Percentiles rank a stretch among this genome's conserved stretches.
Conservation (phyloP, 2,797 vertebrate genomes). For the Spea hammondii region DNA sequence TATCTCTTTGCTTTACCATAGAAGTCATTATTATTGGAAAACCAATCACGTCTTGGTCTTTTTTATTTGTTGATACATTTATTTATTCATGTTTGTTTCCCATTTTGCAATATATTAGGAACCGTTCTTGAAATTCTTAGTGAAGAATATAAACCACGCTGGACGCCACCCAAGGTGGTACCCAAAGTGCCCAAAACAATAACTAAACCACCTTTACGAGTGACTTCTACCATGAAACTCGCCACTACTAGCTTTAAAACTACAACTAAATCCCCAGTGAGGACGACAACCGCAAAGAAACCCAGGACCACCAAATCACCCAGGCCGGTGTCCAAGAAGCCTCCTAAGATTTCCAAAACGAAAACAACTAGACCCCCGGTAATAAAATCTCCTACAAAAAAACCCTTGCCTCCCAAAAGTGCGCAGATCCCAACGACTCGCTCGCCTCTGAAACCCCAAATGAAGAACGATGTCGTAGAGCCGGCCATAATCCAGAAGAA, state of each 20-base stretch:
- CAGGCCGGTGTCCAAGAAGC: background rate
- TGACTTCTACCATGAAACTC: background rate
- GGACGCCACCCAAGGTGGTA: conserved; percentile 9
- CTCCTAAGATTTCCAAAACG: too few relatives aligned
- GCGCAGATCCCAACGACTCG: background rate
- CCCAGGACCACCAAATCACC: background rate
- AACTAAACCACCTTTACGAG: background rate
- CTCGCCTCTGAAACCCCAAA: background rate
- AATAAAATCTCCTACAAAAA: background rate
- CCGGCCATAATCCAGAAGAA: background rate
- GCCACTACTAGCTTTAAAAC: background rate
- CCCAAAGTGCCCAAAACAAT: conserved; percentile 2
- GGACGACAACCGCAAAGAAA: conserved; percentile 2
- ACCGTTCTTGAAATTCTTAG: conserved; percentile 38
- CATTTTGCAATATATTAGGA: conserved; percentile 8
- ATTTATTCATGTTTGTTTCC: background rate
- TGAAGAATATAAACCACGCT: conserved; percentile 4
- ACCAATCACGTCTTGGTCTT: too few relatives aligned
- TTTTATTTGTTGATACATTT: background rate
- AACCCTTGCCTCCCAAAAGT: background rate
- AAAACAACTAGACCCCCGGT: background rate
- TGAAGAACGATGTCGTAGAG: background rate
- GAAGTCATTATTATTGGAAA: too few relatives aligned
- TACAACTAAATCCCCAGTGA: background rate
- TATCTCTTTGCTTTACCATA: too few relatives aligned